Base-by-base conservation (phyloP, 2,888 invertebrate species). In the Melinaea marsaeus region DNA sequence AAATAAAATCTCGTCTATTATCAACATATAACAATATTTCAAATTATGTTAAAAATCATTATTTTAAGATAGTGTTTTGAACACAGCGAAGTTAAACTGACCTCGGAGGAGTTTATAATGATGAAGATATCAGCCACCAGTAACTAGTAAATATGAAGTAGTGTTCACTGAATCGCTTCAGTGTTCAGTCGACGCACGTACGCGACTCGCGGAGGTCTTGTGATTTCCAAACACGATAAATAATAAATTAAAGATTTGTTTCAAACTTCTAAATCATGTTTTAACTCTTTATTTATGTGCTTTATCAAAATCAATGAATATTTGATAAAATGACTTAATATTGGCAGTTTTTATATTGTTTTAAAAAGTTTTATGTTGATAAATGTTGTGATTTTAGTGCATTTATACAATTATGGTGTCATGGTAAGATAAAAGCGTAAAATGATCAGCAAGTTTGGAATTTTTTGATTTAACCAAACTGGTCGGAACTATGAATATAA, bases 91-190 rank as follows among this genome's bases (percentile, higher is more conserved):
- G 80, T 80, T 74, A 74, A 84, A 79, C 83, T 89, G 90, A 89
- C 89, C 89, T 79, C 79, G 75, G 82, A 83, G 79, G 79, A 76
- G 75, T 72, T 84, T 87, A 88, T 90, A 88, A 86, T 84, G 89
- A 89, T 88, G 75, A 73, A 76, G 86, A 87, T 83, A 85, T 81
- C 89, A 82, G 81, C 88, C 87, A 87, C 88, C 88, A 87, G 63
- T 61, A 33, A 32, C 79, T 78, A 81, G 79, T 76, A 70, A 37
- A 4, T 2, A 37, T 2, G 2, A 4, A 37, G 37, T 42, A 76
- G 77, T 76, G 70, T 76, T 77, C 74, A 77, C 66, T 72, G 65
- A 61, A 77, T 74, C 79, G 79, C 76, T 70, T 85, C 88, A 88
- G 88, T 88, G 76, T 70, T 85, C 88, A 88, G 88, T 88, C 85